Evolutionary conservation across 53 echinoderm and acorn worm species (phyloP).

Genomic region (Hippasteria phrygiana): DNA sequence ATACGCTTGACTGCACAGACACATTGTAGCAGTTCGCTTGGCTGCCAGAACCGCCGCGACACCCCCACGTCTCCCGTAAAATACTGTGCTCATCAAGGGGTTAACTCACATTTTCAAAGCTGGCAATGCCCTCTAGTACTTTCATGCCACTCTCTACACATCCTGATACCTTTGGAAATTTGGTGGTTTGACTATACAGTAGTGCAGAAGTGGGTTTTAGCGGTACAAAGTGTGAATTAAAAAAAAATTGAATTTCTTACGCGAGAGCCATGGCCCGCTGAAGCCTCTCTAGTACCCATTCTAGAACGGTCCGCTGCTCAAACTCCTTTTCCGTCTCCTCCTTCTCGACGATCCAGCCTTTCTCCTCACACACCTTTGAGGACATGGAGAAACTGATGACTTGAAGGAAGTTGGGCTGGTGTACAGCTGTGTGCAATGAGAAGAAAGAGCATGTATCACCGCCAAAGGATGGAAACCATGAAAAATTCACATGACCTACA

Average conservation of each 20-base stretch:
- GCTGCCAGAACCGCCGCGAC: no score
- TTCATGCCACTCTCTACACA: no score
- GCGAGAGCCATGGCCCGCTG: conserved; percentile 72
- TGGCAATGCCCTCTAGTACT: no score
- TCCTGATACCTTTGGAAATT: no score
- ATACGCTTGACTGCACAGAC: no score
- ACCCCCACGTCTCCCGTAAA: no score
- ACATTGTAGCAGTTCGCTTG: no score
- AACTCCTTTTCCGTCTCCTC: conserved; percentile 75
- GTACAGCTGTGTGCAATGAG: conserved; percentile 16
- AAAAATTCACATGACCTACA: no score
- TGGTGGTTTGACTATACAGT: not conserved
- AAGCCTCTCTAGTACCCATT: conserved; percentile 75
- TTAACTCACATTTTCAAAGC: no score
- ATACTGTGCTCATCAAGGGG: no score
- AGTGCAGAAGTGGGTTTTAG: not conserved
- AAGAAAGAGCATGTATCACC: not conserved
- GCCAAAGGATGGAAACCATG: not conserved
- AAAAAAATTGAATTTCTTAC: conserved; percentile 60
- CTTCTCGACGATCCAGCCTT: conserved; percentile 89
- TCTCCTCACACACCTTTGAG: conserved; percentile 91
- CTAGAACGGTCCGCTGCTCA: conserved; percentile 77
- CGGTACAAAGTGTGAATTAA: no score
- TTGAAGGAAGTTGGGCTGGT: conserved; percentile 95
- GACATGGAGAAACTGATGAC: conserved; percentile 96